A percentile compares a stretch with the other conserved stretches of the same genome.
Conservation (phyloP, 2,113 vertebrate species). For the Seriola aureovittata region DNA sequence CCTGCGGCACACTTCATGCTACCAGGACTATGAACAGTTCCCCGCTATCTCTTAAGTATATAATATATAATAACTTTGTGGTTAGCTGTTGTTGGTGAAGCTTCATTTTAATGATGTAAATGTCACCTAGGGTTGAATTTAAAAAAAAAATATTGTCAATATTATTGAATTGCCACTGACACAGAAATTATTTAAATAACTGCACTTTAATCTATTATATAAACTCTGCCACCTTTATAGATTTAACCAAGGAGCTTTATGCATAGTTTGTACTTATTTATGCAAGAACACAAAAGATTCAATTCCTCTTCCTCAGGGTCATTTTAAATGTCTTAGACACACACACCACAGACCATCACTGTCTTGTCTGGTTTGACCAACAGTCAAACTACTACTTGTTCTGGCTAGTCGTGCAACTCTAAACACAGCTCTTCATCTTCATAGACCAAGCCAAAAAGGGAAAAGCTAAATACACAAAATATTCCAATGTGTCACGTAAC, state of each 20-base stretch:
- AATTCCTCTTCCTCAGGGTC: no score
- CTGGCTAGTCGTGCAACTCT: background rate
- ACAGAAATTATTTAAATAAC: background rate
- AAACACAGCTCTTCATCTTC: background rate
- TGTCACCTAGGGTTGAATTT: no score
- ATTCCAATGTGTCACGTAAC: background rate
- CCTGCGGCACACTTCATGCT: background rate
- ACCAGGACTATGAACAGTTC: background rate
- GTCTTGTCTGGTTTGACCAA: background rate
- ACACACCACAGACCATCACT: no score
- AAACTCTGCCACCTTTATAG: background rate
- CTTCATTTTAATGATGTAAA: no score
- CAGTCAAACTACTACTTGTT: no score
- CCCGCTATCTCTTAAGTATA: background rate
- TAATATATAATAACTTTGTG: background rate
- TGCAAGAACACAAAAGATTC: no score
- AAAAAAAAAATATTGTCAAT: background rate
- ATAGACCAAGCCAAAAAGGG: background rate
- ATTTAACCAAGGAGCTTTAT: background rate
- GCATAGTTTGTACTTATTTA: no score
- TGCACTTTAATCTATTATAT: background rate
- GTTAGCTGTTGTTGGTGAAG: background rate
- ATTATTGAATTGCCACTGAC: background rate
- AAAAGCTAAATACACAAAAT: background rate
- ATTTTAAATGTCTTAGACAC: no score